Evolutionary conservation across 1,140 invertebrate genomes (phyloP), one percentile per base, ranked within the genome.

Genomic region (Harlomillsia oculata): DNA sequence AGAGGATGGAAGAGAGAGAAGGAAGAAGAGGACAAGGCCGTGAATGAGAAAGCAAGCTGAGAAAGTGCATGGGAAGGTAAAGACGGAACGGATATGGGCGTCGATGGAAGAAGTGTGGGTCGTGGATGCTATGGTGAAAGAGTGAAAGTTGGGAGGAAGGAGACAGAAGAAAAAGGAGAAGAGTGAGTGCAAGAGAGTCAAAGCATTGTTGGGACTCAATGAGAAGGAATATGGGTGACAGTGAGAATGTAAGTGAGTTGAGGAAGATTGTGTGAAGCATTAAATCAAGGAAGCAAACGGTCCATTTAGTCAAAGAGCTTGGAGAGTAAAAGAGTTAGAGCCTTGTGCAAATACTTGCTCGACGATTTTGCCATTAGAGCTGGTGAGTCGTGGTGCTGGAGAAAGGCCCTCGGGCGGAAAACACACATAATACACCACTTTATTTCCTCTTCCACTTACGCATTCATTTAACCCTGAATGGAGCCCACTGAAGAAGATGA

Each of bases 231-330:
- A 48, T 48, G 53, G 40, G 51, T 61, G 56, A 58, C 44, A 54
- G 62, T 50, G 58, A 61, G 56, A 46, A 53, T 57, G 53, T 60
- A 55, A 56, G 60, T 46, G 49, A 55, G 44, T 49, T 40, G 41
- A 40, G 53, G 52, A 56, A 58, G 59, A 54, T 50, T 57, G 51
- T 54, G 59, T 57, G 46, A 53, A 62, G 60, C 60, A 62, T 62
- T 62, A 62, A 62, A 62, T 62, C 60, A 62, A 58, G 52, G 52
- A 46, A 62, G 55, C 55, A 62, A 62, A 62, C 60, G 60, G 60
- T 56, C 54, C 60, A 62, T 62, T 62, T 62, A 57, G 60, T 62
- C 60, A 57, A 57, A 51, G 34, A 61, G 54, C 29, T 36, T 46
- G 48, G 56, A 48, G 40, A 44, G 43, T 20, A 53, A 59, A 53